Base-by-base conservation (phyloP, 1,140 invertebrate species). In the Drosophila elegans region DNA sequence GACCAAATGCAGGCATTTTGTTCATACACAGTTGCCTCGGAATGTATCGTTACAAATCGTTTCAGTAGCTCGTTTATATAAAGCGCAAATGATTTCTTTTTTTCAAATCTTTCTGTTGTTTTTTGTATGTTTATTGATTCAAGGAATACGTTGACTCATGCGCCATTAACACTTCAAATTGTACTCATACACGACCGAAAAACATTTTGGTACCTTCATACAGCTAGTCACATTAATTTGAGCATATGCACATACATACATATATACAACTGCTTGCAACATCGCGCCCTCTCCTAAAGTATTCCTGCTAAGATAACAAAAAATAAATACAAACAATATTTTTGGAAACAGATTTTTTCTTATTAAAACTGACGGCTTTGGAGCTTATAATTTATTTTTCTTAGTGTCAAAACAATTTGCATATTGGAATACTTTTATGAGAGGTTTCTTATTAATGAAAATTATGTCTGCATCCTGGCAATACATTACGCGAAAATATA, bases 91-190 rank as follows among this genome's bases (percentile, higher is more conserved):
- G 82, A 86, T 85, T 73, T 73, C 67, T 56, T 72, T 74, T 46
- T 13, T 41, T 60, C 29, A 32, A 29, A 32, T 49, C 48, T 51
- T 54, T 56, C 55, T 60, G 34, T 66, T 59, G 29, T 60, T 59
- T 59, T 45, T 48, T 52, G 62, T 48, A 67, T 88, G 78, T 86
- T 88, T 86, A 80, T 86, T 86, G 82, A 82, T 88, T 88, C 64
- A 79, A 72, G 64, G 83, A 86, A 86, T 86, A 88, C 75, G 78
- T 82, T 88, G 74, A 86, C 82, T 88, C 78, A 86, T 78, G 78
- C 68, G 82, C 82, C 74, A 85, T 85, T 85, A 85, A 85, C 81
- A 85, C 81, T 85, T 85, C 49, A 78, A 80, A 85, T 71, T 66
- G 53, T 51, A 74, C 69, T 59, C 80, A 61, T 72, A 66, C 78